Evolutionary conservation across 2,888 invertebrate species (phyloP), one percentile per base, ranked within the genome.

Genomic region (Ditylenchus weischeri): DNA sequence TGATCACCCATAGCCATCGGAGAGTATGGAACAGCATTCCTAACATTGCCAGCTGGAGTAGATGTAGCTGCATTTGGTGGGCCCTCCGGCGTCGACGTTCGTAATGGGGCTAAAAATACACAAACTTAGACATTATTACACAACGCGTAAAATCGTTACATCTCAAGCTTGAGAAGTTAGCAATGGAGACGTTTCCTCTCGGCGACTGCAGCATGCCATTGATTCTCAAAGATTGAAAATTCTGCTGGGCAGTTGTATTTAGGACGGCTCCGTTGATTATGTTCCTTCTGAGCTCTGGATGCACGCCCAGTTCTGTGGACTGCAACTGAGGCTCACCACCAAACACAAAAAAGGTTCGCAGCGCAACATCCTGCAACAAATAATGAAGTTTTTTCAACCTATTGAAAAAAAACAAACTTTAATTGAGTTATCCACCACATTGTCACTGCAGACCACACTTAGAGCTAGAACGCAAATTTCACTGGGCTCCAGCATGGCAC

Each of bases 401-500:
- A 62, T 19, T 50, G 0, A 38, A 35, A 19, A 0, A 7, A 49
- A 6, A 63, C 43, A 18, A 21, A 69, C 72, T 36, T 59, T 70
- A n/a, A 73, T 57, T 7, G 60, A 47, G 7, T 38, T 57, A 35
- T 73, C 76, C 21, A 57, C 36, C 13, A 61, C 23, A 48, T 58
- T 60, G 48, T 66, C 69, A 67, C 90, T 88, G 70, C 92, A 92
- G 0, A 93, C 92, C 68, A 95, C 84, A 76, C 91, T 88, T 57
- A 94, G 86, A 65, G 91, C 90, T 51, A 91, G 91, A 0, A 91
- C 91, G 84, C 93, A 93, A 0, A 92, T 93, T 84, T 94, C 92
- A 64, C 84, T 81, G 64, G 86, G 69, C 18, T 67, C 65, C 21
- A 72, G 68, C 36, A 63, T 49, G 13, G 35, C 29, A 36, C 57